Base-by-base conservation (phyloP, 2,888 invertebrate species). In the Tethea ocularis region DNA sequence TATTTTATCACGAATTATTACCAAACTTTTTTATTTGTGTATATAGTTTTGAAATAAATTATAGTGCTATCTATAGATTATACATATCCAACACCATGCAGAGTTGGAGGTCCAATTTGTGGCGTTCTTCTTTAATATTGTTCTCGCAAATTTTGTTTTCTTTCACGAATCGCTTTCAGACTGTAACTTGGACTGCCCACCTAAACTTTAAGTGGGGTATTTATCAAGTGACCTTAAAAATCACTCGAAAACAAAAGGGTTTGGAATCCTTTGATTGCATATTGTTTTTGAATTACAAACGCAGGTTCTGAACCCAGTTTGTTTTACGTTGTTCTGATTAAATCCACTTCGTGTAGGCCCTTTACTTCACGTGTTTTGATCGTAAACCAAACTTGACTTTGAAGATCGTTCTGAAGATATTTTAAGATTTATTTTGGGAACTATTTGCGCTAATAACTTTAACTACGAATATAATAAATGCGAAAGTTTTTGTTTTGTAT, bases 141-240 rank as follows among this genome's bases (percentile, higher is more conserved):
- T n/a, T n/a, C n/a, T n/a, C n/a, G n/a, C n/a, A n/a, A n/a, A n/a
- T n/a, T n/a, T n/a, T n/a, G n/a, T n/a, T 36, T 13, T 15, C 13
- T 15, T 15, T 15, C n/a, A 11, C 0, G 22, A 10, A 33, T 22
- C 29, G 57, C 22, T 46, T 3, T 55, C 22, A 6, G 3, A 22
- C 24, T 20, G 15, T 10, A 57, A 26, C 53, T 66, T 66, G 54
- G 56, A 57, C 64, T 63, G 58, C 41, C 20, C 0, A 60, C 63
- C 52, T 57, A 52, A 55, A 60, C 61, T 63, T 63, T 55, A 61
- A 68, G 67, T 60, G 57, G 68, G 67, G 63, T 67, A 69, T 67
- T 72, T 74, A 69, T 67, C 71, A 66, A 71, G 70, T 68, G 68
- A 69, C 64, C 60, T 68, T 67, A 66, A 67, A 74, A 75, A 74